Evolutionary conservation across 2,888 invertebrate genomes (phyloP), one percentile per base, ranked within the genome.

Genomic region (Oligia strigilis): DNA sequence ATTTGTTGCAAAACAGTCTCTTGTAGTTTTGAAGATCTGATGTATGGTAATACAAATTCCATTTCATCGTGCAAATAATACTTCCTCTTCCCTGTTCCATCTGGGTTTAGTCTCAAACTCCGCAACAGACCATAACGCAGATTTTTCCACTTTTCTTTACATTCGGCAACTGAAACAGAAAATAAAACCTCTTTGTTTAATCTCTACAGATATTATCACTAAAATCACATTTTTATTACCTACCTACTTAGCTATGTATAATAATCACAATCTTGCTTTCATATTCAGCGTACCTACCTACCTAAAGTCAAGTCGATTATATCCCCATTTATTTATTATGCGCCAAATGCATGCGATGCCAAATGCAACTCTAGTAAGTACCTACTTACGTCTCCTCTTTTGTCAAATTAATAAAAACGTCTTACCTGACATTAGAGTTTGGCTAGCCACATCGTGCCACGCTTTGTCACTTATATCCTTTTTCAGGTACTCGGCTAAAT

Each of bases 131-230:
- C 93, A 74, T 92, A 93, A 52, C 93, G 92, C n/a, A 93, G 83
- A 77, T 93, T 93, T 80, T 92, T 91, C 93, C 93, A 93, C 80
- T 93, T 93, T 81, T 93, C 93, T 88, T 92, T 93, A 81, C 93
- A 93, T 89, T 93, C 93, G 29, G 83, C 77, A 80, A 93, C 93
- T 93, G 90, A 69, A 92, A 92, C 64, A 77, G 29, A 79, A 70
- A 80, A 52, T 4, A 40, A 46, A 17, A 43, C 11, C n/a, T n/a
- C 0, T 64, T 23, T 55, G 43, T 46, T 36, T 55, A 29, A 13
- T 36, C 40, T 9, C 4, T 19, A n/a, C 19, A 19, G 0, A 17
- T n/a, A 58, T 8, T 55, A n/a, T 40, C 19, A 6, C 11, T n/a
- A 81, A 66, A 81, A 29, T 43, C 13, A 49, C 9, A 67, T 40